These are phyloP conservation scores for Hyaena hyaena DNA, from an alignment of 2,113 vertebrate genomes.

Conservation along the genomic window DNA sequence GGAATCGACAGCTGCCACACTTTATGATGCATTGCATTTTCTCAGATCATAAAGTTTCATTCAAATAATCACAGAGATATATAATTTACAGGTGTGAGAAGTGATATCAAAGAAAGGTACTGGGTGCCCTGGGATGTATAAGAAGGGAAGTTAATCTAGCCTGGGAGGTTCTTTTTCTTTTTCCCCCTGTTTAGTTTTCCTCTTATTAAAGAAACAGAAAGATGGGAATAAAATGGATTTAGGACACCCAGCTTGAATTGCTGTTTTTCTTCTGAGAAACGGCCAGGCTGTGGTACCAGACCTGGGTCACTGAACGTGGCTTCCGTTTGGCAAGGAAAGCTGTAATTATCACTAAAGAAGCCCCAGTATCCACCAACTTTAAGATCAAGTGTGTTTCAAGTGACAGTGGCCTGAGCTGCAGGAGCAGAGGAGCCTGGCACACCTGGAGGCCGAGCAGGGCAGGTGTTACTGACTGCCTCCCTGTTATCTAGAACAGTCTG, in stretches of 20 bases:
- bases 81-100: neutral
- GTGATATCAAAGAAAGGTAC: neutral
- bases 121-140: neutral
- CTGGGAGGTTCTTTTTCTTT: neutral
- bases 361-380: neutral
- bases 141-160: neutral
- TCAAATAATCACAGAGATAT: neutral
- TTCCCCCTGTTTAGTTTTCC: constrained; percentile 69
- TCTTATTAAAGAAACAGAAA: constrained; percentile 28
- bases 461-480: neutral
- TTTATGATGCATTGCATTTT: constrained; percentile 28
- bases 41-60: neutral
- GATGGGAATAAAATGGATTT: constrained; percentile 46
- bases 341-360: neutral
- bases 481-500: constrained; percentile 48
- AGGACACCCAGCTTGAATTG: neutral
- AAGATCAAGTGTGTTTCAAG: neutral
- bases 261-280: neutral
- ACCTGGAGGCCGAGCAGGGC: neutral
- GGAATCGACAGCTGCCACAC: neutral
- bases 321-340: neutral
- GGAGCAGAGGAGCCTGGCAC: neutral
- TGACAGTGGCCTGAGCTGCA: neutral
- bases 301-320: neutral
- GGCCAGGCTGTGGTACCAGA: neutral